Base-by-base conservation (phyloP, 2,888 invertebrate species). In the Sphinx pinastri region DNA sequence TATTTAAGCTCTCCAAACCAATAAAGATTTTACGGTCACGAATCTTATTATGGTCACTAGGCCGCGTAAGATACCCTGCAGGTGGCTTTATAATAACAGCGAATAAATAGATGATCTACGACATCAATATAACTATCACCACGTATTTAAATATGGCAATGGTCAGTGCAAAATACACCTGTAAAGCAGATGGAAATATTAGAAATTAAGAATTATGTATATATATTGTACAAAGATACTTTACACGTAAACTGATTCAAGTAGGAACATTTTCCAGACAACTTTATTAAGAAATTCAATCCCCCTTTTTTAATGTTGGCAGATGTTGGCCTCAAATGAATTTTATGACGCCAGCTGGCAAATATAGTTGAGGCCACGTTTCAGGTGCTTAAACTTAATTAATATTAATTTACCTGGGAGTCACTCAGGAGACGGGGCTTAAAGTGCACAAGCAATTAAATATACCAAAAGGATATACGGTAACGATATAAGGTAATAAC, bases 301-400 rank as follows among this genome's bases (percentile, higher is more conserved):
- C 6, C 19, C 25, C 38, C 13, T 49, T 25, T 63, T 49, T 59
- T 63, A 19, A 49, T 19, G 12, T 19, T 19, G 47, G 49, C 63
- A 63, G 63, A 16, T 63, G 63, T 63, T 49, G 14, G 31, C 4
- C 6, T 58, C 13, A 58, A 58, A 58, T 38, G 19, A 12, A 31
- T 25, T 25, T 14, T 49, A 19, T 6, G 49, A 49, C 47, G 63
- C 63, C 63, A 63, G 12, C 49, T 63, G 63, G 63, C 49, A 60
- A 16, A 45, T 60, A 19, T 55, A 11, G 19, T 19, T 12, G 19
- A 6, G 63, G 63, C 45, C 47, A 16, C 60, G 16, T n/a, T 55
- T 55, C 55, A 59, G 63, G 63, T 47, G 63, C 49, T 19, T 16
- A 19, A 63, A 63, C 19, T 47, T 49, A 47, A 63, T 63, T 63